phyloP scores from a whole-genome alignment of 2,888 invertebrate species.

The Punctoribates punctum region DNA sequence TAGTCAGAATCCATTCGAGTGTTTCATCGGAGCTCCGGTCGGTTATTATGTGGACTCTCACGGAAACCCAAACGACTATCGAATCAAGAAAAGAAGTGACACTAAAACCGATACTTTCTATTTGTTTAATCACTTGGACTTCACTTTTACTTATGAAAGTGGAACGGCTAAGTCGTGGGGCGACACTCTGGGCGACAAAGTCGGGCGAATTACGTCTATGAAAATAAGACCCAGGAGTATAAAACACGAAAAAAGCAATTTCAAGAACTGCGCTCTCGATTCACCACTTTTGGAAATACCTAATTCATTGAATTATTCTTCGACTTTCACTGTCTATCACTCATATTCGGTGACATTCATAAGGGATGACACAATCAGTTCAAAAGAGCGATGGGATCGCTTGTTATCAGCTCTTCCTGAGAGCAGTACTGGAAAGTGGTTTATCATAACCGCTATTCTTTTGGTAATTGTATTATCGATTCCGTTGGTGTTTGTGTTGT shows the following conservation, averaged over 20 bases:
- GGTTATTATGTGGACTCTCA: conserved; percentile 34
- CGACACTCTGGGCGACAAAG: conserved; percentile 17
- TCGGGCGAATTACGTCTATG: conserved; percentile 20
- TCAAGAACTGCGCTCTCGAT: conserved; percentile 33
- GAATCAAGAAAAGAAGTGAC: conserved; percentile 26
- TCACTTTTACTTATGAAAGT: conserved; percentile 34
- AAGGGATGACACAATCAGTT: conserved; percentile 23
- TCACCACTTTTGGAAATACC: conserved; percentile 31
- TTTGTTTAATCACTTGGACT: conserved; percentile 39
- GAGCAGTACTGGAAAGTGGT: conserved; percentile 31
- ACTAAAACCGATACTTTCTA: conserved; percentile 30
- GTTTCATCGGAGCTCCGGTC: conserved; percentile 29
- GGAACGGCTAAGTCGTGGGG: conserved; percentile 33
- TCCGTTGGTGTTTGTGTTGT: conserved; percentile 7
- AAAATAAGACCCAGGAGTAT: conserved; percentile 26
- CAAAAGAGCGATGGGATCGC: conserved; percentile 12
- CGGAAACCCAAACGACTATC: conserved; percentile 32
- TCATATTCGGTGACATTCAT: conserved; percentile 36
- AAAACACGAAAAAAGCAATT: conserved; percentile 30
- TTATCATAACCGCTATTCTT: conserved; percentile 28
- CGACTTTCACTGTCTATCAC: conserved; percentile 31
- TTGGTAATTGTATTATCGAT: neutral
- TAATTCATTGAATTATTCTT: conserved; percentile 7
- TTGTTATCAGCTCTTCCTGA: conserved; percentile 28
- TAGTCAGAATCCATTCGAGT: conserved; percentile 22